Evolutionary conservation across 2,888 invertebrate genomes (phyloP).

Genomic region (Coleophora flavipennella): DNA sequence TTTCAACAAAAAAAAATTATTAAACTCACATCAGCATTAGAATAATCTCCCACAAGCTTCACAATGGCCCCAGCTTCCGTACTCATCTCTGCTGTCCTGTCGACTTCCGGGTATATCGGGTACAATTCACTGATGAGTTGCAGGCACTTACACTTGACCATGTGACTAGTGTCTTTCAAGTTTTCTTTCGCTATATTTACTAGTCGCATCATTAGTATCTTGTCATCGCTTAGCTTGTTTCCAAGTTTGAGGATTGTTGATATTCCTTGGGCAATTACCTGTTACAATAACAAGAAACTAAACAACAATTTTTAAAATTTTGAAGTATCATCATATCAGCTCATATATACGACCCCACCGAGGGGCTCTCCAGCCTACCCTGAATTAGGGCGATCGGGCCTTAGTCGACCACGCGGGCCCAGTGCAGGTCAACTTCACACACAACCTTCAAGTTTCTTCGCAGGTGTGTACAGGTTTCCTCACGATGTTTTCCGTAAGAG

Average conservation of each 20-base stretch:
- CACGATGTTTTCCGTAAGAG: no score
- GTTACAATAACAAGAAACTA: no score
- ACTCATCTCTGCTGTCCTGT: slow-evolving; percentile 55
- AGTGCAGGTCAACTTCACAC: no score
- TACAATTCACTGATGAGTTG: slow-evolving; percentile 83
- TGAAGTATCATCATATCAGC: no score
- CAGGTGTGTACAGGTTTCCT: no score
- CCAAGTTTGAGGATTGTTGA: slow-evolving; percentile 81
- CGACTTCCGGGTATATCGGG: slow-evolving; percentile 69
- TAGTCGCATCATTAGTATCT: slow-evolving; percentile 73
- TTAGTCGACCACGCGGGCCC: no score
- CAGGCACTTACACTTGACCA: slow-evolving; percentile 84
- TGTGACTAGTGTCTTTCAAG: slow-evolving; percentile 82
- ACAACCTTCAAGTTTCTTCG: no score
- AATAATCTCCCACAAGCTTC: slow-evolving; percentile 86
- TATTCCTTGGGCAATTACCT: slow-evolving; percentile 83
- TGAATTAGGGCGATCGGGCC: no score
- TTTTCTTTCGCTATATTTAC: slow-evolving; percentile 78
- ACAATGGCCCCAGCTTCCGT: slow-evolving; percentile 76
- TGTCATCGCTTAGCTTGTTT: slow-evolving; percentile 71
- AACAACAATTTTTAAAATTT: no score
- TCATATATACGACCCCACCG: no score
- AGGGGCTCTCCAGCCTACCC: no score
- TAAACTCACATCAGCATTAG: slow-evolving; percentile 77
- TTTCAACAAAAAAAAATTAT: no score